These are phyloP conservation scores for Archips crataeganus DNA, from an alignment of 2,888 invertebrate species.

Conservation along the genomic window DNA sequence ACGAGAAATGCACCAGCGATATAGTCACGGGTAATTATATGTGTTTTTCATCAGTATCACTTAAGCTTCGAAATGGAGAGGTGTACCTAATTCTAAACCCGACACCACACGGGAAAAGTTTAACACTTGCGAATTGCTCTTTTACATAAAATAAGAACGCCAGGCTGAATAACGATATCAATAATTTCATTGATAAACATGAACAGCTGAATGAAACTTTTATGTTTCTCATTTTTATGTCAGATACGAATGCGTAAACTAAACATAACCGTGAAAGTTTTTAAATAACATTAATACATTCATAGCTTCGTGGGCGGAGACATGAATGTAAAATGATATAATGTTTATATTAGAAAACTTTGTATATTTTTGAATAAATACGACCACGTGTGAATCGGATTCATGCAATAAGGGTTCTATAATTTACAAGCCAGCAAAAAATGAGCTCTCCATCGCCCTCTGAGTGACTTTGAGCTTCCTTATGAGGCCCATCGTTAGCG, in stretches of 20 bases:
- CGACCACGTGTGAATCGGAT: not conserved
- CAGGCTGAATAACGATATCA: not conserved
- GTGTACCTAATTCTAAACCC: no score
- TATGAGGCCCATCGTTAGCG: no score
- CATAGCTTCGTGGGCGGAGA: not conserved
- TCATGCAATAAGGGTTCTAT: no score
- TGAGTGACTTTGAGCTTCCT: no score
- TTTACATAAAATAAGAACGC: not conserved
- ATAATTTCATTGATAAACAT: not conserved
- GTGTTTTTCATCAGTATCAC: no score
- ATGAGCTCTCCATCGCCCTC: no score
- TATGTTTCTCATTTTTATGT: not conserved
- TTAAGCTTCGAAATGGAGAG: no score
- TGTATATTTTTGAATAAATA: not conserved
- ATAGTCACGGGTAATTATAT: no score
- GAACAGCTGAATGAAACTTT: not conserved
- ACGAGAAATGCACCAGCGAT: no score
- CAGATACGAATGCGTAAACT: not conserved
- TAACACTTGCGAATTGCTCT: no score
- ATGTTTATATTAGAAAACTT: not conserved
- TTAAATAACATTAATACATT: conserved; percentile 1
- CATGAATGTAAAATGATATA: not conserved
- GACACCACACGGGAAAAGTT: no score
- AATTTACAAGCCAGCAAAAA: no score
- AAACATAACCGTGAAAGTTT: not conserved